Evolutionary conservation across 2,113 vertebrate genomes (phyloP), one percentile per base, ranked within the genome.

Genomic region (Peucedramus taeniatus): DNA sequence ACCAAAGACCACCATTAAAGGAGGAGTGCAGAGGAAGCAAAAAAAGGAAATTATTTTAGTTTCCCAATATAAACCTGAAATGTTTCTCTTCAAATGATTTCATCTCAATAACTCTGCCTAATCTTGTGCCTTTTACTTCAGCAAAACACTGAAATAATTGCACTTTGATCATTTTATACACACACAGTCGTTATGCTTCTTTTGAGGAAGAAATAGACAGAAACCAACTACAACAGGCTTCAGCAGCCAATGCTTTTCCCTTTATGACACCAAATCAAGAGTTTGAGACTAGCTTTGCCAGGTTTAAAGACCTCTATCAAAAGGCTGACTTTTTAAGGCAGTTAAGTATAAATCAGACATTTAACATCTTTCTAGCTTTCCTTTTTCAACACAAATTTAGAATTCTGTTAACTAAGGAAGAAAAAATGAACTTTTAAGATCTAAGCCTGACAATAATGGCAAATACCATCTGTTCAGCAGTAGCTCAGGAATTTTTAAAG

Each of bases 241-340:
- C 31, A 56, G 15, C 2, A 59, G 21, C 47, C 44, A 64, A 4
- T 42, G 26, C 8, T 31, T 59, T 89, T 65, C 63, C 76, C 59
- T 61, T 79, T 27, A 17, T 35, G 18, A 84, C 80, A 87, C 42
- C 50, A 72, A 24, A 57, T 54, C 47, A 50, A 83, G 93, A 94
- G 79, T 94, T 53, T 78, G 15, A 37, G 42, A 61, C 59, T 69
- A 49, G 65, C 88, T 93, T 17, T 26, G 21, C 27, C 37, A 83
- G 89, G 97, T 97, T 98, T 97, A 96, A 85, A 87, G 69, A 92
- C 44, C n/a, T 35, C 77, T 95, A 68, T 61, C 74, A 93, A 92
- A 97, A 97, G 83, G 86, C 88, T 96, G 83, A 93, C 93, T 87
- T 96, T 88, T 74, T 83, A 77, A 95, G 97, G 83, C 72, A 87